Base-by-base conservation (phyloP, 37 sponge, comb jelly and placozoan species). In the Lycopodina hypogea region DNA sequence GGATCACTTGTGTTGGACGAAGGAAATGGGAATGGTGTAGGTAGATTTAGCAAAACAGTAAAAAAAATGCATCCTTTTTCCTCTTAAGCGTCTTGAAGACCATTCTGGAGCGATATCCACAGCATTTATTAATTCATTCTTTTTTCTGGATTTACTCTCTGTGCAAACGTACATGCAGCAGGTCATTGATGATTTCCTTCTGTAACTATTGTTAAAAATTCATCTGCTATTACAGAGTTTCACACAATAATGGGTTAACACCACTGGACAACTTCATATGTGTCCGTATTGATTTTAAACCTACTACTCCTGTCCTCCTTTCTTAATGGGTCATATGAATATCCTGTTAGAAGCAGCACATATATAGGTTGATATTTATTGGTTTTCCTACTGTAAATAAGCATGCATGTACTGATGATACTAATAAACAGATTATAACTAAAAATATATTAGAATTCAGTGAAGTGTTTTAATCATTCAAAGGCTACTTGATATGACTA, bases 51-150 rank as follows among this genome's bases (percentile, higher is more conserved):
- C 55, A 80, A 76, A 52, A 96, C 89, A 24, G 89, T 90, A 76
- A 98, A 98, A n/a, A n/a, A 84, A 98, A 98, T 19, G 91, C 94
- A 80, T 98, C 99, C 84, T 88, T 95, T 79, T 98, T 94, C 60
- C 93, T 98, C 41, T 98, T 96, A 93, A 95, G 93, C 35, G 82
- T 93, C 40, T 84, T 70, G 72, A 82, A 93, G 23, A 95, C 66
- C 74, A 88, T 93, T 51, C 90, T 91, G 17, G 90, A 78, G 30
- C 95, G 92, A 63, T 93, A 37, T 86, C 88, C 18, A 91, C 92
- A 48, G 51, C 59, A 7, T 71, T n/a, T 45, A 76, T 35, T 7
- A 75, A 57, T 33, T 71, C 72, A 56, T 52, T 76, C 63, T 93
- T 95, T 71, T 93, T 93, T n/a, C 58, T 78, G 21, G 79, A 71